Evolutionary conservation across 2,888 invertebrate genomes (phyloP), one percentile per base, ranked within the genome.

Genomic region (Machimus atricapillus): DNA sequence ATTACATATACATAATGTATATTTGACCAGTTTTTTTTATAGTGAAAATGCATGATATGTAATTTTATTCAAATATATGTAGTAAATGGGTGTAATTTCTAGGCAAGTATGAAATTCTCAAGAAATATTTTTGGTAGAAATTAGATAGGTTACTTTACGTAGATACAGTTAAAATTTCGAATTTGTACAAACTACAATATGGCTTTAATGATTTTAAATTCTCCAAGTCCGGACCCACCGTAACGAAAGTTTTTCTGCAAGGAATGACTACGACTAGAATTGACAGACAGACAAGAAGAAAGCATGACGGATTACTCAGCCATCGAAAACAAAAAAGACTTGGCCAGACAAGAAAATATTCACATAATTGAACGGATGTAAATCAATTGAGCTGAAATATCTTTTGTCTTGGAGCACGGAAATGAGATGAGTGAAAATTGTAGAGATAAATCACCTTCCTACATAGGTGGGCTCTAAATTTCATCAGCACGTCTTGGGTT

Each of bases 351-450:
- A 46, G 78, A 78, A 78, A 34, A 81, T 12, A 81, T 56, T 81
- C 81, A 81, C 52, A 23, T 78, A 78, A 81, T 81, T 52, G 52
- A 81, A 27, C 81, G 81, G 81, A 81, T 52, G 81, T 34, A 43
- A 34, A 12, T 34, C 81, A 81, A 81, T 81, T 81, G 56, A 27
- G 27, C 52, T 52, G 81, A 81, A 56, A 81, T 27, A 56, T 43
- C 16, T 31, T 27, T 81, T 81, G 43, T 46, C 14, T 81, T 40
- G 56, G 14, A 66, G 27, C 66, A 7, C 9, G 66, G 66, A 66
- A 66, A 27, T 66, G 66, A 27, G 66, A 23, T 66, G 66, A 66
- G 66, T 66, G 66, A 66, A 66, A 66, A 66, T 66, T 23, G 23
- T 23, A 9, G 23, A 66, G 14, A 66, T 66, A 27, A 27, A 27